Evolutionary conservation across 1,140 invertebrate genomes (phyloP).

Genomic region (Samia ricini): DNA sequence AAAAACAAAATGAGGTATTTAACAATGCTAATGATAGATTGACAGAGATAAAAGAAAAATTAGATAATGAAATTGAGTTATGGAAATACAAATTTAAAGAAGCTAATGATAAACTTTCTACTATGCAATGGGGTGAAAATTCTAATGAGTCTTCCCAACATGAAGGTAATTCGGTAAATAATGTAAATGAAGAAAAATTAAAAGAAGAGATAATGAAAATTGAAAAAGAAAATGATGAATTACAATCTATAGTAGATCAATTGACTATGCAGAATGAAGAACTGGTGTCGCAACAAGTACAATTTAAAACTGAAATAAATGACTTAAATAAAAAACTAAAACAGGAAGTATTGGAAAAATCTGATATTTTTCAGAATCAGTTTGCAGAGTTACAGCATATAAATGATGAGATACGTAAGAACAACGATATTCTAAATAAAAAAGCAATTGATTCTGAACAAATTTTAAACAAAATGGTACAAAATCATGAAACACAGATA

Average conservation of each 20-base stretch:
- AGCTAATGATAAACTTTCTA: conserved; percentile 79
- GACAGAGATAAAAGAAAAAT: conserved; percentile 87
- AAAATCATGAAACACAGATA: conserved; percentile 27
- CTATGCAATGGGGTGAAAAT: conserved; percentile 79
- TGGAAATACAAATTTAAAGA: conserved; percentile 84
- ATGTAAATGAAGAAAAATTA: conserved; percentile 50
- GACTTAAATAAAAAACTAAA: conserved; percentile 20
- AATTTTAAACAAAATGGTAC: conserved; percentile 20
- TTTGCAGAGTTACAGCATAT: conserved; percentile 12
- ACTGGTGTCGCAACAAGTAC: conserved; percentile 31
- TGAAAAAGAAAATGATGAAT: conserved; percentile 84
- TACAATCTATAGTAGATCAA: conserved; percentile 81
- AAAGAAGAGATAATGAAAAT: conserved; percentile 80
- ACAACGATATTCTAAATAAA: conserved; percentile 47
- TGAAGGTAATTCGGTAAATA: neutral
- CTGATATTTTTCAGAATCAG: conserved; percentile 24
- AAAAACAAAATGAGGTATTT: conserved; percentile 86
- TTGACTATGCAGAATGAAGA: conserved; percentile 52
- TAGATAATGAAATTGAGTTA: conserved; percentile 84
- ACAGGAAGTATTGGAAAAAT: conserved; percentile 16
- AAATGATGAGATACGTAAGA: conserved; percentile 32
- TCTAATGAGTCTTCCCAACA: conserved; percentile 32
- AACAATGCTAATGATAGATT: conserved; percentile 87
- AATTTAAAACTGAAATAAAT: conserved; percentile 39
- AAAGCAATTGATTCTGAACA: conserved; percentile 43